Evolutionary conservation across 1,140 invertebrate species (phyloP).

Genomic region (Penaeus japonicus): DNA sequence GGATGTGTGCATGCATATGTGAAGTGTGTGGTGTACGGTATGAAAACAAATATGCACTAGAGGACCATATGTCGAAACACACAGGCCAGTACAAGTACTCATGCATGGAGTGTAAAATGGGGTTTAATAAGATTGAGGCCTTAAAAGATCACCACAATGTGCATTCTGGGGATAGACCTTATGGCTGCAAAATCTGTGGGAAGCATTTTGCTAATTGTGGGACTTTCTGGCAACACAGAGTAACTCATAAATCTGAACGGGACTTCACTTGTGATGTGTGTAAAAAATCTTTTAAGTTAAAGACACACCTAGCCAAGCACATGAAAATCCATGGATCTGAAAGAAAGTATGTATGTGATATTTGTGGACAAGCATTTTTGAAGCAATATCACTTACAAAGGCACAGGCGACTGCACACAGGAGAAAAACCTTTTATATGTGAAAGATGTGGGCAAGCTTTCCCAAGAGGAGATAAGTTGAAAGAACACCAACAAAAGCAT

Average conservation of each 20-base stretch:
- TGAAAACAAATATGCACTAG: slow-evolving; percentile 1
- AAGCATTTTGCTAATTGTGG: too few relatives aligned
- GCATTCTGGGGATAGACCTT: too few relatives aligned
- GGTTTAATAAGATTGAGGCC: slow-evolving; percentile 2
- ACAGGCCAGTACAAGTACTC: background rate
- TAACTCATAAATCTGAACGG: background rate
- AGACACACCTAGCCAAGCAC: background rate
- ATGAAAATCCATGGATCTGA: background rate
- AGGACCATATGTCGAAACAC: background rate
- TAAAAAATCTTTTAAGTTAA: background rate
- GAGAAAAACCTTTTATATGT: background rate
- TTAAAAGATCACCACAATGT: too few relatives aligned
- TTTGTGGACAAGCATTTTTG: background rate
- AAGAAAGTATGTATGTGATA: background rate
- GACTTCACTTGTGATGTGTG: background rate
- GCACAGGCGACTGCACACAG: background rate
- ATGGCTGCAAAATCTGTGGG: too few relatives aligned
- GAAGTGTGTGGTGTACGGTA: background rate
- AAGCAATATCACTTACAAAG: background rate
- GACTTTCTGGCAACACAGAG: background rate
- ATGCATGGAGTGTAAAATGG: background rate
- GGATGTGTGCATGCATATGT: background rate
- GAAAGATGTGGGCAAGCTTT: background rate
- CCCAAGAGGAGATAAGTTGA: slow-evolving; percentile 4
- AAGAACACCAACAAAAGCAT: background rate